Conservation (phyloP, 2,888 invertebrate genomes). For the Rugalucina vietnamica region DNA sequence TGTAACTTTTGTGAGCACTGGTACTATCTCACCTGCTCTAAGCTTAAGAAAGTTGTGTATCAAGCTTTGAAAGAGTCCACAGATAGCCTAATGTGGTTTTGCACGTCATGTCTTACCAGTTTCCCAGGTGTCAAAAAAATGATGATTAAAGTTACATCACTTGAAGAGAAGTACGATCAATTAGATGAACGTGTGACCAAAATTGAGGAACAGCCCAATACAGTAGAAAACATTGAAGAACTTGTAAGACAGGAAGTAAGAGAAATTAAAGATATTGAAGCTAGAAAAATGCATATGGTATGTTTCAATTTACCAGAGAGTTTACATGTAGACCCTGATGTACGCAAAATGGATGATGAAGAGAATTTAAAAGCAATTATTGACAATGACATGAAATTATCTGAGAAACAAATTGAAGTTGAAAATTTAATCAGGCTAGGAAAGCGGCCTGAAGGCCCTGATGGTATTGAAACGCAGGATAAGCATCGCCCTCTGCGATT, state of each 20-base stretch:
- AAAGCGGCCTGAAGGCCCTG: not conserved
- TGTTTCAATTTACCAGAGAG: conserved; percentile 1
- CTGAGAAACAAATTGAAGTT: not conserved
- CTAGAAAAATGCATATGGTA: not conserved
- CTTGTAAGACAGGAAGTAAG: not conserved
- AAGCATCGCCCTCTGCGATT: not conserved
- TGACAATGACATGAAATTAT: not conserved
- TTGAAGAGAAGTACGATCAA: not conserved
- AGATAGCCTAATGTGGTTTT: not conserved
- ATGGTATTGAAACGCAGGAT: not conserved
- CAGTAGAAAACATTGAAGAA: not conserved
- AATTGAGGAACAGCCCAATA: not conserved
- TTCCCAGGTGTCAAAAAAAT: not conserved
- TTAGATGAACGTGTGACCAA: not conserved
- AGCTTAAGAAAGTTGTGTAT: not conserved
- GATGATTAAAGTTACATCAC: not conserved
- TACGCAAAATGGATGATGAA: not conserved
- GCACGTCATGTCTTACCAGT: not conserved
- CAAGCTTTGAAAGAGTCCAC: not conserved
- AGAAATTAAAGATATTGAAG: not conserved
- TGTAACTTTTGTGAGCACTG: not conserved
- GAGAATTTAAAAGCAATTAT: not conserved
- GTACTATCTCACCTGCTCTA: not conserved
- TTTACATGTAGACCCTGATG: not conserved
- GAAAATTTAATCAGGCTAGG: not conserved